phyloP scores from a whole-genome alignment of 2,113 vertebrate genomes.

The Tragelaphus imberbis region DNA sequence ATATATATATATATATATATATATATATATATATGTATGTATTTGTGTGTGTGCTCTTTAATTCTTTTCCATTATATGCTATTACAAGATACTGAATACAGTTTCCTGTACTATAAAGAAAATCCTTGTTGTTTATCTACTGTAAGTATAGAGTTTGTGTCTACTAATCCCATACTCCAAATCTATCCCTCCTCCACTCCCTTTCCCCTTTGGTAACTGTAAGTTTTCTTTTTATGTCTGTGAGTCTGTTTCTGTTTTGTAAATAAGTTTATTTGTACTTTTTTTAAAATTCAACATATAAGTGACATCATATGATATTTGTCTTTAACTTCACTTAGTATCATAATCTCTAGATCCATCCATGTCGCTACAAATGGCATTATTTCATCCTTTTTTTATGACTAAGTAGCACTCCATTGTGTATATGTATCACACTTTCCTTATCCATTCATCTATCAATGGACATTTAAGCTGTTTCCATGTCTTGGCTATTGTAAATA shows the following conservation, averaged over 20 bases:
- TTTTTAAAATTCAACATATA: not conserved
- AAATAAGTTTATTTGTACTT: not conserved
- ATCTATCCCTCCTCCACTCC: not conserved
- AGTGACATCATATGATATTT: not conserved
- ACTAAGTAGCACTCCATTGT: not conserved
- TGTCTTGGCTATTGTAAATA: not conserved
- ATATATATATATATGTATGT: not conserved
- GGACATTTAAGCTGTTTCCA: not conserved
- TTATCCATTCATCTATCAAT: not conserved
- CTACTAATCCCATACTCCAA: not conserved
- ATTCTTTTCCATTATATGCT: not conserved
- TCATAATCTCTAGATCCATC: no score
- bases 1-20: not conserved
- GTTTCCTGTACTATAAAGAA: not conserved
- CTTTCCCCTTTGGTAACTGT: not conserved
- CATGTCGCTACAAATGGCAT: no score
- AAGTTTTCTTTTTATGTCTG: not conserved
- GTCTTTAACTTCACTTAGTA: not conserved
- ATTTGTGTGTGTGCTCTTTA: not conserved
- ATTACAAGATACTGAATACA: not conserved
- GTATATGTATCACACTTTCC: not conserved
- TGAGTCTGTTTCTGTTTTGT: not conserved
- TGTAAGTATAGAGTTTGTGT: not conserved
- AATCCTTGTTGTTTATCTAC: not conserved
- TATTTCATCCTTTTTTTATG: no score